Percentiles rank a stretch among this genome's conserved stretches.
These are phyloP conservation scores for Tonatia bakeri DNA, from an alignment of 2,113 vertebrate genomes.

Conservation along the genomic window DNA sequence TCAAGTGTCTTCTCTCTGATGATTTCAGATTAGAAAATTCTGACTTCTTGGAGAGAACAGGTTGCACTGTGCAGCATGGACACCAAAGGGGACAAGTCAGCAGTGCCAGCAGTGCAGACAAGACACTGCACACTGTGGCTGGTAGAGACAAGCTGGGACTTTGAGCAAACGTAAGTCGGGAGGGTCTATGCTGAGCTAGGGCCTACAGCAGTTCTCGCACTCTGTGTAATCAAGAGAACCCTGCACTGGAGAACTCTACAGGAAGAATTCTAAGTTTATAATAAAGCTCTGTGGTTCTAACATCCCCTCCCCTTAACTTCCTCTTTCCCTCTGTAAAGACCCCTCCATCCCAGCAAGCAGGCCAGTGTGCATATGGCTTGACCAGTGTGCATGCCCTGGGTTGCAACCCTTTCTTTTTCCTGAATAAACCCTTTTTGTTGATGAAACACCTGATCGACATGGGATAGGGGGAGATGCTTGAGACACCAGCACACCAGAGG, in stretches of 20 bases:
- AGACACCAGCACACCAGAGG: background rate
- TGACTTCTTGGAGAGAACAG: background rate
- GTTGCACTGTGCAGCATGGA: background rate
- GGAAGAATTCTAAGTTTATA: background rate
- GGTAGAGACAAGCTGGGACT: background rate
- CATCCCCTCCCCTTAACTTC: background rate
- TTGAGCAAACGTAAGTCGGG: background rate
- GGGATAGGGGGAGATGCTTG: background rate
- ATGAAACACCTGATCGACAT: background rate
- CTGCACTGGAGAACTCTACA: background rate
- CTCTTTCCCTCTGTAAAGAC: background rate
- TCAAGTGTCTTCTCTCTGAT: background rate
- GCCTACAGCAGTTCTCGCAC: background rate
- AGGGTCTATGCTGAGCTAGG: background rate
- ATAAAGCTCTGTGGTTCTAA: background rate
- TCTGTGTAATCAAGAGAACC: background rate
- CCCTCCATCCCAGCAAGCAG: background rate
- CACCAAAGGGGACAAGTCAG: background rate
- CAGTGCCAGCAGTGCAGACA: background rate
- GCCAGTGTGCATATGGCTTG: background rate
- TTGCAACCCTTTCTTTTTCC: background rate
- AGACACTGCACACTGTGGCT: background rate
- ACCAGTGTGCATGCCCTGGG: background rate
- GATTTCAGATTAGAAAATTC: background rate
- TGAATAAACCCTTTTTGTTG: background rate